Evolutionary conservation across 2,113 vertebrate species (phyloP).

Genomic region (Rhea americana): DNA sequence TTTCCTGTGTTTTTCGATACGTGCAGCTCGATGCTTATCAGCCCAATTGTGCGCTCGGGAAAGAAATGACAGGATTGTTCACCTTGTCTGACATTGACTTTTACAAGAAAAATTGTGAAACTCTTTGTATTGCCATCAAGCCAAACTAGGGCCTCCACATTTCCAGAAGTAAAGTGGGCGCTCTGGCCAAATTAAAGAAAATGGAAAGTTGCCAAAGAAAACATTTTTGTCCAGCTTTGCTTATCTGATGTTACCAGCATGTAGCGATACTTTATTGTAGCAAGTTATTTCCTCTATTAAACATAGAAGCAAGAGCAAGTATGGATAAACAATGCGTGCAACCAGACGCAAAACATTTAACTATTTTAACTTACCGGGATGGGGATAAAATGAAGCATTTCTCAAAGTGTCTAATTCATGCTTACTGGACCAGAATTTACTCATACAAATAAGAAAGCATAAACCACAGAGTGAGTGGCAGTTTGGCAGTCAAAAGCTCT

Average conservation of each 20-base stretch:
- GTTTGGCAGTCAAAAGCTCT: not conserved
- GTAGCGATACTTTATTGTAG: conserved; percentile 28
- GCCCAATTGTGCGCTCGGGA: not conserved
- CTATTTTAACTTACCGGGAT: not conserved
- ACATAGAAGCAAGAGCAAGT: conserved; percentile 16
- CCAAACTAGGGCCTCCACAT: not conserved
- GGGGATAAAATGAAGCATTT: not conserved
- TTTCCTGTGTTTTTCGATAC: not conserved
- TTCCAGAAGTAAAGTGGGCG: not conserved
- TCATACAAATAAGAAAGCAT: not conserved
- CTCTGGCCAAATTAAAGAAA: conserved; percentile 27
- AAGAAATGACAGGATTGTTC: conserved; percentile 1
- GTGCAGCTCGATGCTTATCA: conserved; percentile 14
- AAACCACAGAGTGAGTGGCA: not conserved
- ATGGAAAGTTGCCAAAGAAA: conserved; percentile 55
- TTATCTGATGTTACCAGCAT: conserved; percentile 66
- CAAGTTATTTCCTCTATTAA: conserved; percentile 54
- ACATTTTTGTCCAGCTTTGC: conserved; percentile 41
- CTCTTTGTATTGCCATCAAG: not conserved
- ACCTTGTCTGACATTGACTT: not conserved
- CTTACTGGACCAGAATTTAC: not conserved
- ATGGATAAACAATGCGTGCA: conserved; percentile 36
- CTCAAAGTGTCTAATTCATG: not conserved
- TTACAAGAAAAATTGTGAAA: conserved; percentile 24
- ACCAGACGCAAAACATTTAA: conserved; percentile 6